These are phyloP conservation scores for Spinibarbus caldwelli DNA, from an alignment of 2,797 vertebrate genomes.

Conservation along the genomic window DNA sequence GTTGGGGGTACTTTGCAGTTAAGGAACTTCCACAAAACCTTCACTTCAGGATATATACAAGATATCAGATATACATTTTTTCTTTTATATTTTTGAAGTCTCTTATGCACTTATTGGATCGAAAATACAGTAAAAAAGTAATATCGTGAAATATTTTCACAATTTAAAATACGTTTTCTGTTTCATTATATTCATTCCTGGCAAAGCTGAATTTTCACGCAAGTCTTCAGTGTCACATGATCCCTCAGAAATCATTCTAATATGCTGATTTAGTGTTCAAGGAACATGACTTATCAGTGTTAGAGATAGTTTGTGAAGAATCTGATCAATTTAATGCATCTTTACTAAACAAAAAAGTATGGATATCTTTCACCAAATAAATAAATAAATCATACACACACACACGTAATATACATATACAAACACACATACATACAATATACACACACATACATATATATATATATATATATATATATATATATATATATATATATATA, in stretches of 20 bases:
- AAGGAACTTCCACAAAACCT: conserved; percentile 75
- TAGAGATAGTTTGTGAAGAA: not conserved
- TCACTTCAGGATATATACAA: not conserved
- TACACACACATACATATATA: too few species aligned
- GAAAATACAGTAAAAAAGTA: not conserved
- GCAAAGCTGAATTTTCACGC: not conserved
- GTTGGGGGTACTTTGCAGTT: conserved; percentile 85
- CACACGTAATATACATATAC: too few species aligned
- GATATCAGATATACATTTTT: not conserved
- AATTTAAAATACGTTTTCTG: not conserved
- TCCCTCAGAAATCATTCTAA: not conserved
- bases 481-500: not conserved
- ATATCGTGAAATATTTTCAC: not conserved
- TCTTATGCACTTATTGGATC: not conserved
- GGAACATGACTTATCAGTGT: not conserved
- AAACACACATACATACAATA: too few species aligned
- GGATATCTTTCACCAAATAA: too few species aligned
- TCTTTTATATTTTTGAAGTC: not conserved
- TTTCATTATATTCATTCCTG: not conserved
- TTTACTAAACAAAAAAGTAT: not conserved
- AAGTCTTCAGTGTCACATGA: too few species aligned
- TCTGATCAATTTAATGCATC: not conserved
- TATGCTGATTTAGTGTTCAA: not conserved
- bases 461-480: too few species aligned
- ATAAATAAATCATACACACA: too few species aligned